Conservation (phyloP, 1,140 invertebrate genomes). For the Drosophila repletoides region DNA sequence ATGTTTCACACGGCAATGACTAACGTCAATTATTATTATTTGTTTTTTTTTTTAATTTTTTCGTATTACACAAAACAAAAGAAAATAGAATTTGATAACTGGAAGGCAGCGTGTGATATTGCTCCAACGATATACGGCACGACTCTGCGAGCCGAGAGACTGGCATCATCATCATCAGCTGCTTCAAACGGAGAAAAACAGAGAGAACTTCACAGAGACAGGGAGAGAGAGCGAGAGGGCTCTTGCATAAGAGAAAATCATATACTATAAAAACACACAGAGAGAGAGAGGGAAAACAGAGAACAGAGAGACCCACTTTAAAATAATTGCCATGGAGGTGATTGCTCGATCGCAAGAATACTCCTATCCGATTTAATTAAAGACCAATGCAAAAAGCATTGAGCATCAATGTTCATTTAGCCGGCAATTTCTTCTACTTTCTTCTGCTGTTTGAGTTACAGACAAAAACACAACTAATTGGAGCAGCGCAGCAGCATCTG, state of each 20-base stretch:
- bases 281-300: constrained; percentile 11
- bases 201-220: background rate
- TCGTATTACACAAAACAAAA: constrained; percentile 9
- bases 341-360: constrained; percentile 17
- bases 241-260: background rate
- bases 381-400: constrained; percentile 9
- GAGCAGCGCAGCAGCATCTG: background rate
- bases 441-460: background rate
- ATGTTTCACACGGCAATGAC: background rate
- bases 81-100: constrained; percentile 34
- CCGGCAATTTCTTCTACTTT: constrained; percentile 13
- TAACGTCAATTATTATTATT: background rate
- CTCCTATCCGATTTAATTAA: constrained; percentile 7
- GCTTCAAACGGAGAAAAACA: background rate
- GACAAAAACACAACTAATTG: constrained; percentile 3
- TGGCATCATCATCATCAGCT: constrained; percentile 18
- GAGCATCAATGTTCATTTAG: background rate
- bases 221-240: background rate
- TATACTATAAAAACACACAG: no score
- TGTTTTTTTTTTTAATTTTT: background rate
- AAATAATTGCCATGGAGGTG: constrained; percentile 11
- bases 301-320: background rate
- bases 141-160: constrained; percentile 12
- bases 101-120: constrained; percentile 25
- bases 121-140: constrained; percentile 5